A percentile compares a stretch with the other conserved stretches of the same genome.
These are phyloP conservation scores for Neopelma chrysocephalum DNA, from an alignment of 2,797 vertebrate species.

Conservation along the genomic window DNA sequence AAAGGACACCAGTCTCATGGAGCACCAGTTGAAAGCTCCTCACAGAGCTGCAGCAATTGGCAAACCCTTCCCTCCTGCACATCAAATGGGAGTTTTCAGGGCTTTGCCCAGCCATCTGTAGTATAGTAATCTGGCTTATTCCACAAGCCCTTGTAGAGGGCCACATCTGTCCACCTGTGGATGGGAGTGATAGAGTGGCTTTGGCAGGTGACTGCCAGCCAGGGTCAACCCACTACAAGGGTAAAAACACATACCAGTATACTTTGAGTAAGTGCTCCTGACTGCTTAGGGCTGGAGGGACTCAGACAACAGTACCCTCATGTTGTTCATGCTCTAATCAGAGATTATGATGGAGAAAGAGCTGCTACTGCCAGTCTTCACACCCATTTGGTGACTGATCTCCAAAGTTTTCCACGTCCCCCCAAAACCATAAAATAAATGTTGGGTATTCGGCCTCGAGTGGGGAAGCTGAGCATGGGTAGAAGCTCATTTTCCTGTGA, in stretches of 20 bases:
- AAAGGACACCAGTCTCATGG: not conserved
- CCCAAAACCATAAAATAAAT: not conserved
- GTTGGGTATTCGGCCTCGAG: not conserved
- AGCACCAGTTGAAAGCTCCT: not conserved
- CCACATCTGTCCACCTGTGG: not conserved
- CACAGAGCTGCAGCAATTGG: not conserved
- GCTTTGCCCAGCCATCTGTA: not conserved
- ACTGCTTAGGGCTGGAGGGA: not conserved
- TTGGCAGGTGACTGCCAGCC: not conserved
- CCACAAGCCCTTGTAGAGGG: not conserved
- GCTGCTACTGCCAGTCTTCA: not conserved
- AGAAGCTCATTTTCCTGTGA: not conserved
- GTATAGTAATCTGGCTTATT: not conserved
- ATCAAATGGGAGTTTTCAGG: not conserved
- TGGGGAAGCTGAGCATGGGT: not conserved
- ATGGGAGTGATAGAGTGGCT: not conserved
- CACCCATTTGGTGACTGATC: not conserved
- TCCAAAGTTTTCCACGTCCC: not conserved
- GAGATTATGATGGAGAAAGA: not conserved
- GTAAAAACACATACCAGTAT: not conserved
- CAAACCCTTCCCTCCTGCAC: not conserved
- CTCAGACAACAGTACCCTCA: not conserved
- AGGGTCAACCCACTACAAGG: not conserved
- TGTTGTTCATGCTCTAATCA: not conserved
- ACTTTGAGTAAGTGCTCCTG: not conserved